Conservation (phyloP, 2,113 vertebrate genomes). For the Notothenia coriiceps region DNA sequence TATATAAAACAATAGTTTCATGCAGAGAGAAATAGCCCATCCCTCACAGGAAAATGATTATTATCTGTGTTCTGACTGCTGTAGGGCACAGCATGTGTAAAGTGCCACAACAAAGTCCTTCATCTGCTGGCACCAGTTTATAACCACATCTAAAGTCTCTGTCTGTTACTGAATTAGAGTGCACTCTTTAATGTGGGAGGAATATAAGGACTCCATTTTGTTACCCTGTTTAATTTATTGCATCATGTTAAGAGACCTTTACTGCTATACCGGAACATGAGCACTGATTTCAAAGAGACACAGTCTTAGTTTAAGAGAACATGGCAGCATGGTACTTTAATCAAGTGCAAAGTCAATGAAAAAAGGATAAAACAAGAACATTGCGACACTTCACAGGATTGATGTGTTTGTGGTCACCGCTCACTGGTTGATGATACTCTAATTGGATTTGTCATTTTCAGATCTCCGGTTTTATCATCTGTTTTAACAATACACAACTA, state of each 20-base stretch:
- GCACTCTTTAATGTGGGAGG: constrained; percentile 46
- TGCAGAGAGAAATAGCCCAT: background rate
- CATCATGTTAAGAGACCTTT: background rate
- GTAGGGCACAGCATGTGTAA: constrained; percentile 24
- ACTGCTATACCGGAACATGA: background rate
- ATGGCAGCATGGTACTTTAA: background rate
- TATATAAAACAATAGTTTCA: background rate
- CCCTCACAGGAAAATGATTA: background rate
- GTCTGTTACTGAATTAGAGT: constrained; percentile 38
- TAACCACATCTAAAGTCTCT: constrained; percentile 44
- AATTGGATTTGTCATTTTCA: constrained; percentile 12
- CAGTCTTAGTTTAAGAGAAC: background rate
- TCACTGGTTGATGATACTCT: background rate
- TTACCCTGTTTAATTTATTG: constrained; percentile 43
- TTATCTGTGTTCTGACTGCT: constrained; percentile 23
- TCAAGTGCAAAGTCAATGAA: constrained; percentile 4
- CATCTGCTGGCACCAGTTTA: constrained; percentile 56
- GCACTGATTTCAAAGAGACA: constrained; percentile 12
- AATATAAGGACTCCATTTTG: constrained; percentile 33
- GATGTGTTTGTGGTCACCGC: background rate
- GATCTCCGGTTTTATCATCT: constrained; percentile 38
- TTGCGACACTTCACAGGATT: background rate
- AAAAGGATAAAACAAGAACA: background rate
- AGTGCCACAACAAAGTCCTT: constrained; percentile 63
- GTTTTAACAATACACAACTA: constrained; percentile 15